A percentile compares a stretch with the other conserved stretches of the same genome.
phyloP scores from a whole-genome alignment of 1,140 invertebrate species.

The Drosophila littoralis region DNA sequence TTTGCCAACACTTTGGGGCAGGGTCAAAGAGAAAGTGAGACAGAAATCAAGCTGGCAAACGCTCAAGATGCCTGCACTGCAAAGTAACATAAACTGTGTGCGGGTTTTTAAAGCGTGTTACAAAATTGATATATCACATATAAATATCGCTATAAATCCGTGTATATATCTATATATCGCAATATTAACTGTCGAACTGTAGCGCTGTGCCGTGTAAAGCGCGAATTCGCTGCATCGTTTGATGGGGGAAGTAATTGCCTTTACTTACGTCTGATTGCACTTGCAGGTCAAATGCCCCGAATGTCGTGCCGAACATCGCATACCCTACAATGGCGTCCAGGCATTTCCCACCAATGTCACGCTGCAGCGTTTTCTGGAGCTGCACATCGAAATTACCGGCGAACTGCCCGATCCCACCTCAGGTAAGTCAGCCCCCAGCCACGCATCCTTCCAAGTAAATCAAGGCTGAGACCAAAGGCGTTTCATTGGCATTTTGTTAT shows the following conservation, averaged over 20 bases:
- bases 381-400: constrained; percentile 97
- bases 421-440: constrained; percentile 79
- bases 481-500: constrained; percentile 29
- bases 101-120: constrained; percentile 46
- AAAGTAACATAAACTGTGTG: constrained; percentile 4
- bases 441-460: neutral
- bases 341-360: constrained; percentile 98
- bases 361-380: constrained; percentile 96
- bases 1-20: constrained; percentile 23
- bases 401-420: constrained; percentile 95
- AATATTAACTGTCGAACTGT: neutral
- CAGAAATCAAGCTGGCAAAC: constrained; percentile 55
- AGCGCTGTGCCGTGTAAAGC: neutral
- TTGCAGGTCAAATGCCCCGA: constrained; percentile 98
- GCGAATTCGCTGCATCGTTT: constrained; percentile 6
- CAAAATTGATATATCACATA: constrained; percentile 7
- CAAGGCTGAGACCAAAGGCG: neutral
- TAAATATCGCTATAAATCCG: neutral
- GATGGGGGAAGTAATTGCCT: constrained; percentile 6
- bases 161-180: neutral
- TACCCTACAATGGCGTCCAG: constrained; percentile 98
- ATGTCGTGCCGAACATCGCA: constrained; percentile 98
- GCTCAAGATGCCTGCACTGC: constrained; percentile 33
- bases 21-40: constrained; percentile 16
- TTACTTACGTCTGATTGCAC: constrained; percentile 33